Base-by-base conservation (phyloP, 2,797 vertebrate species). In the Lagocephalus sceleratus region DNA sequence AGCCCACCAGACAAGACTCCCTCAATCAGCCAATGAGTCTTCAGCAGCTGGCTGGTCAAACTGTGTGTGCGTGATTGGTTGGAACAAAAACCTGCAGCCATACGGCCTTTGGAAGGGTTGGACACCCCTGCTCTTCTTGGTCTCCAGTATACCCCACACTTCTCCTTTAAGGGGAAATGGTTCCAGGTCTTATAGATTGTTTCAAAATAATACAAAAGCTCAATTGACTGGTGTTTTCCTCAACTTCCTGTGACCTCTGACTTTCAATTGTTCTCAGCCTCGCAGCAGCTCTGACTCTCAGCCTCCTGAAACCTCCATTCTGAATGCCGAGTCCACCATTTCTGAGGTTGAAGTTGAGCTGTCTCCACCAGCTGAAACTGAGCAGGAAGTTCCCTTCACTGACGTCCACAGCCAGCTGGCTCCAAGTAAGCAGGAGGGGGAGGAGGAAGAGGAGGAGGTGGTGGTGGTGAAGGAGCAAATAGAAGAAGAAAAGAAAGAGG, bases 321-420 rank as follows among this genome's bases (percentile, higher is more conserved):
- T 67, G 35, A 22, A 40, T 0, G 57, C 23, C 25, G 77, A 64
- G 17, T 47, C 50, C 0, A 21, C 78, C n/a, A 22, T 20, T 2
- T 20, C 63, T 0, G 68, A 82, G n/a, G 76, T 69, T 2, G 51
- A 87, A 1, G 23, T 88, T 19, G 92, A 93, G 73, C 74, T 89
- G 20, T 87, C 77, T 9, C 78, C 87, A 0, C 62, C 85, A 19
- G 85, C 79, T 35, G 54, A 51, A 0, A 22, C 68, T 0, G 78
- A 88, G 40, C 88, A 89, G 20, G 90, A 90, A 0, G 14, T 64
- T 32, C 74, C 91, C 0, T 88, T 93, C 0, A 69, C 83, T 0
- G 88, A 93, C 68, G 87, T 87, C 39, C 90, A 91, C 3, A 85
- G 91, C 0, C 88, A 93, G 32, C 65, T 88, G 52, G 85, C 87